These are phyloP conservation scores for Scylla paramamosain DNA, from an alignment of 1,140 invertebrate species.

Conservation along the genomic window DNA sequence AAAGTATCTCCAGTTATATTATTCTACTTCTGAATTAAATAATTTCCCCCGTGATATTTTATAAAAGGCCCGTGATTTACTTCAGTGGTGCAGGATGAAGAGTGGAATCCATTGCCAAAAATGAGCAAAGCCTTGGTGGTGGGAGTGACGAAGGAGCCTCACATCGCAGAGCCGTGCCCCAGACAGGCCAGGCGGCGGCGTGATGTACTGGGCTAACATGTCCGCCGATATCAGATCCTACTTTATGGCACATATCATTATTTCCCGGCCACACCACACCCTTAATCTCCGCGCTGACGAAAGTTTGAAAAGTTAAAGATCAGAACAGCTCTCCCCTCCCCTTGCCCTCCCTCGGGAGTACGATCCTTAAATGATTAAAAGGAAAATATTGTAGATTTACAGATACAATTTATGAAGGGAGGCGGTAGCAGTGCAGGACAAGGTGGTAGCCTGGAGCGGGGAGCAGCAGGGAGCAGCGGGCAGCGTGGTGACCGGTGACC, in stretches of 20 bases:
- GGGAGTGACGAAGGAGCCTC: not conserved
- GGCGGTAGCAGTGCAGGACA: not conserved
- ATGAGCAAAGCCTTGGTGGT: not conserved
- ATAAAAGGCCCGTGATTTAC: not conserved
- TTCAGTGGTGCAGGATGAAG: not conserved
- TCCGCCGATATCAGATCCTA: constrained; percentile 36
- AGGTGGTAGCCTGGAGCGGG: not conserved
- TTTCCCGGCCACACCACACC: constrained; percentile 32
- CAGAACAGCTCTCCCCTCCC: constrained; percentile 15
- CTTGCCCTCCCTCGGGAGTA: not conserved
- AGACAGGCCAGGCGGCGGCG: not conserved
- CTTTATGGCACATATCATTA: constrained; percentile 58
- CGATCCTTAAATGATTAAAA: constrained; percentile 15
- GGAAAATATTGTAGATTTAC: constrained; percentile 15
- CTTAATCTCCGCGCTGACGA: constrained; percentile 26
- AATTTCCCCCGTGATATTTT: not conserved
- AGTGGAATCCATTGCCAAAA: not conserved
- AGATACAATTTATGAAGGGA: constrained; percentile 14
- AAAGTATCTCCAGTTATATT: not conserved
- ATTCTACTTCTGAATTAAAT: not conserved
- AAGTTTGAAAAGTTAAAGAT: constrained; percentile 41
- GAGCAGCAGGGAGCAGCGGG: no score
- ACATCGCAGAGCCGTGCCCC: not conserved
- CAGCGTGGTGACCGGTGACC: not conserved
- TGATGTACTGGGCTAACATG: constrained; percentile 45